Conservation (phyloP, 1,140 invertebrate genomes). For the Acromyrmex charruanus region DNA sequence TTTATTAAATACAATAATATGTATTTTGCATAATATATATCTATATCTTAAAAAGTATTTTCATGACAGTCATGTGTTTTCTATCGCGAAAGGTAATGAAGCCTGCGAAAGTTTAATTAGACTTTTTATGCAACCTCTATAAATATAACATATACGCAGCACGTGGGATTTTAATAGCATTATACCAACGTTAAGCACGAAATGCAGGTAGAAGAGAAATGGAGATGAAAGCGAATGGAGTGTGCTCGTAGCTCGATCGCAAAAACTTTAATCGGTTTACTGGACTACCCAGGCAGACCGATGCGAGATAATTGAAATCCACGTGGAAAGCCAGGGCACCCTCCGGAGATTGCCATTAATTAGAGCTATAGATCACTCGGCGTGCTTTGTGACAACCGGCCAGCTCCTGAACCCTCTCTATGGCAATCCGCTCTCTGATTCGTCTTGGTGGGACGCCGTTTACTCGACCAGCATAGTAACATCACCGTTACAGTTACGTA, state of each 20-base stretch:
- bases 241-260: slow-evolving; percentile 49
- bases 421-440: slow-evolving; percentile 59
- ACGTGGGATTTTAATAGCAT: slow-evolving; percentile 52
- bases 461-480: slow-evolving; percentile 48
- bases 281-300: slow-evolving; percentile 63
- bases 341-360: slow-evolving; percentile 81
- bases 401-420: slow-evolving; percentile 73
- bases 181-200: slow-evolving; percentile 11
- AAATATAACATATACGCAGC: slow-evolving; percentile 42
- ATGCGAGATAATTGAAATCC: slow-evolving; percentile 82
- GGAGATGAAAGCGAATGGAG: slow-evolving; percentile 59
- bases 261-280: slow-evolving; percentile 79
- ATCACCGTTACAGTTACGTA: slow-evolving; percentile 26
- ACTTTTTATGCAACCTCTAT: slow-evolving; percentile 38
- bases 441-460: slow-evolving; percentile 68
- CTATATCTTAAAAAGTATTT: not conserved
- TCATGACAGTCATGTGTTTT: not conserved
- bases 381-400: slow-evolving; percentile 78
- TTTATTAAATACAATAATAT: not conserved
- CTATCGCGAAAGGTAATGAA: not conserved
- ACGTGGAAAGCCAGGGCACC: slow-evolving; percentile 76
- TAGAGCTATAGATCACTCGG: slow-evolving; percentile 81
- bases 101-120: slow-evolving; percentile 16
- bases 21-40: not conserved
- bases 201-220: slow-evolving; percentile 51